phyloP scores from a whole-genome alignment of 2,888 invertebrate genomes.

The Hirudinaria manillensis region DNA sequence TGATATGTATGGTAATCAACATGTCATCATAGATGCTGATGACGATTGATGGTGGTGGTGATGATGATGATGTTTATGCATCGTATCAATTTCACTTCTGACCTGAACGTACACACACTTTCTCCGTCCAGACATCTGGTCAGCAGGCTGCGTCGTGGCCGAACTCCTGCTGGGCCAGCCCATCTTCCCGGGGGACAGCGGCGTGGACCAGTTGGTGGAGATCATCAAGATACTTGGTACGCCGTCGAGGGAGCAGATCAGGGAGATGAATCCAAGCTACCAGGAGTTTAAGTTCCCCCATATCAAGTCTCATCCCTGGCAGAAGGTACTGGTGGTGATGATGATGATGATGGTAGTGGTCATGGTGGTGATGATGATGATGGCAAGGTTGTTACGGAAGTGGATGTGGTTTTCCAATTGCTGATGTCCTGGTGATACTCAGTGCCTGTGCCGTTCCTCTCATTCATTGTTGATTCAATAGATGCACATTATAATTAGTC shows the following conservation, averaged over 20 bases:
- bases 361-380: slow-evolving; percentile 3
- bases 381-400: neutral
- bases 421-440: neutral
- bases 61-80: too few relatives aligned
- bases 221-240: slow-evolving; percentile 97
- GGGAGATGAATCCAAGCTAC: slow-evolving; percentile 99
- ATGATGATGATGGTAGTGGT: slow-evolving; percentile 10
- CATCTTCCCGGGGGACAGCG: slow-evolving; percentile 97
- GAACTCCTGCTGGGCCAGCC: slow-evolving; percentile 94
- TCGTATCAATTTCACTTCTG: too few relatives aligned
- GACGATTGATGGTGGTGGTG: too few relatives aligned
- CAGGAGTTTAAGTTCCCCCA: slow-evolving; percentile 99
- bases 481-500: too few relatives aligned
- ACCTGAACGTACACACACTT: too few relatives aligned
- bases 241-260: slow-evolving; percentile 96
- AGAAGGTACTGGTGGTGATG: slow-evolving; percentile 68
- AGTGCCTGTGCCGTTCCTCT: too few relatives aligned
- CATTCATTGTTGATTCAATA: too few relatives aligned
- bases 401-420: neutral
- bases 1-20: too few relatives aligned
- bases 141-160: slow-evolving; percentile 95
- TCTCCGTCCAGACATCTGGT: slow-evolving; percentile 93
- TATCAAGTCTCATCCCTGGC: slow-evolving; percentile 99
- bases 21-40: too few relatives aligned
- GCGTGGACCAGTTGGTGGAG: slow-evolving; percentile 97